Evolutionary conservation across 2,888 invertebrate species (phyloP), one percentile per base, ranked within the genome.

Genomic region (Drosophila sordidula): DNA sequence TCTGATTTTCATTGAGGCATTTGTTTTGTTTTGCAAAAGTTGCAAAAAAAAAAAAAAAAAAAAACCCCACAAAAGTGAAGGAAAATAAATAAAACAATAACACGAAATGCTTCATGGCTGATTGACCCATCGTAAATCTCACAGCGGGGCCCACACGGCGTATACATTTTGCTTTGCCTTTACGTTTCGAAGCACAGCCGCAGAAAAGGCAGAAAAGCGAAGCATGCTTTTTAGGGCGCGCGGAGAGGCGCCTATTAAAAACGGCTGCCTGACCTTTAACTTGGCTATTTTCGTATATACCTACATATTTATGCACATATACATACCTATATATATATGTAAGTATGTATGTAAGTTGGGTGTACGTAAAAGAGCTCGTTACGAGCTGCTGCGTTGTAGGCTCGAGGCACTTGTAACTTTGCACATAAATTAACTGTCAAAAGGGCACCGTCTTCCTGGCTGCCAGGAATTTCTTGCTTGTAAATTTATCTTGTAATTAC

Each of bases 371-470:
- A 78, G 51, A 81, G 72, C 81, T 72, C 79, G 87, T 72, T 75
- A 70, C 57, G 16, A 34, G 42, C 41, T 41, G 45, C 50, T 63
- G 63, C 42, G 52, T 51, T 36, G 72, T 76, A 49, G 61, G 77
- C 86, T 67, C 66, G 55, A 68, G 83, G 83, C 89, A 86, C 89
- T 86, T 84, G 84, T 80, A 84, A 88, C 88, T 84, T 84, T 84
- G 61, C 84, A 78, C 89, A 84, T 84, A 84, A 84, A 88, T 84
- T 88, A 84, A 88, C 89, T 84, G 89, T 70, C 87, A 80, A 88
- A 86, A 85, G 80, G 76, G 62, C 75, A 74, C 46, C 49, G 16
- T 39, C 52, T 29, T 62, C 42, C 55, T 49, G 63, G 57, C 65
- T 14, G 45, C 54, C 65, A 65, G 70, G 71, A 69, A 82, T 77